Evolutionary conservation across 2,797 vertebrate species (phyloP).

Genomic region (Enteromius afrohamiltoni): DNA sequence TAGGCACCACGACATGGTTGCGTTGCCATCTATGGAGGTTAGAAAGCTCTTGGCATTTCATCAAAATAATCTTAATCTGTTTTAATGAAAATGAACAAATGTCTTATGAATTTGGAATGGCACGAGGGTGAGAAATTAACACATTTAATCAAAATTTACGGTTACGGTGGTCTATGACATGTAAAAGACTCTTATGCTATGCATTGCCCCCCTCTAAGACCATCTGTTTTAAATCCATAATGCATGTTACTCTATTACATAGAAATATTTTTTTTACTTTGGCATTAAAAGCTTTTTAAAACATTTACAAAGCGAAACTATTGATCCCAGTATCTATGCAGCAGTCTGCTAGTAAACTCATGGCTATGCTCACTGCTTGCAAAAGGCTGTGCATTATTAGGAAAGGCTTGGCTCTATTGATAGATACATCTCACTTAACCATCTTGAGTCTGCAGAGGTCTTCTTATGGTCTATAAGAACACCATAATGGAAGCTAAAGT

Average conservation of each 20-base stretch:
- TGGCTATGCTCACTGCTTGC: not conserved
- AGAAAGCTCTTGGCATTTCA: too few relatives aligned
- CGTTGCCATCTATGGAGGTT: too few relatives aligned
- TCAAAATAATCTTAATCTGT: not conserved
- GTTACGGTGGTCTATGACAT: not conserved
- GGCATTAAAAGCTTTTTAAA: constrained; percentile 45
- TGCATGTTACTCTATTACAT: constrained; percentile 10
- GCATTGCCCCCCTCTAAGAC: not conserved
- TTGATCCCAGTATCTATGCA: constrained; percentile 18
- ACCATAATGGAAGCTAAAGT: constrained; percentile 36
- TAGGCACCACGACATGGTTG: too few relatives aligned
- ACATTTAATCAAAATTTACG: too few relatives aligned
- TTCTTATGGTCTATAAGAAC: constrained; percentile 23
- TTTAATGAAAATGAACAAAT: not conserved
- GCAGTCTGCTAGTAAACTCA: constrained; percentile 16
- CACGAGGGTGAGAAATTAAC: too few relatives aligned
- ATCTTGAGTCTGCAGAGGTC: not conserved
- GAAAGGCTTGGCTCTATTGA: constrained; percentile 18
- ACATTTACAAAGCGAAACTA: constrained; percentile 44
- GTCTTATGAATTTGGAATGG: too few relatives aligned
- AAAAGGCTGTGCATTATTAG: not conserved
- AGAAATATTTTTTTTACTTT: constrained; percentile 15
- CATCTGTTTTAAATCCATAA: constrained; percentile 39
- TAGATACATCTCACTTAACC: not conserved
- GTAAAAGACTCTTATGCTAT: not conserved